Evolutionary conservation across 2,888 invertebrate genomes (phyloP).

Genomic region (Phrixothrix hirtus): DNA sequence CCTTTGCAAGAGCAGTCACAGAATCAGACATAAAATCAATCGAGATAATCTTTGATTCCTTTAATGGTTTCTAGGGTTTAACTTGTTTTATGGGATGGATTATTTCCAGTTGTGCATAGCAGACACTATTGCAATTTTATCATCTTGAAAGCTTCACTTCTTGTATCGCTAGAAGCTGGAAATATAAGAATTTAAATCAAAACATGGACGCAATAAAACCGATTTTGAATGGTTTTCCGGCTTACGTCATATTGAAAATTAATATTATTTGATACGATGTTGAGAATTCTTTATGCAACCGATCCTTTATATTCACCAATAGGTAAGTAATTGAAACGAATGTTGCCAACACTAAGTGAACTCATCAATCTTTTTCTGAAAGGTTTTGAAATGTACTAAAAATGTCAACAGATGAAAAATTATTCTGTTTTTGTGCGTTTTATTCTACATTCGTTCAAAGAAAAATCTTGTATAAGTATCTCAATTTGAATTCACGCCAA

Average conservation of each 20-base stretch:
- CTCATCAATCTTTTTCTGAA: slow-evolving; percentile 33
- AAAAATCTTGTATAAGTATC: slow-evolving; percentile 30
- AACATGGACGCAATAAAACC: slow-evolving; percentile 6
- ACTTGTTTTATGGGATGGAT: slow-evolving; percentile 34
- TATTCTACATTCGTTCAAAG: slow-evolving; percentile 32
- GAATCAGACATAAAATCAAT: slow-evolving; percentile 51
- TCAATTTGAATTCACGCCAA: no score
- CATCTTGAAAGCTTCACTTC: no score
- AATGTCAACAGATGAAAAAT: slow-evolving; percentile 41
- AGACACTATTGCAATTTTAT: slow-evolving; percentile 18
- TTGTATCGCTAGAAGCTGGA: no score
- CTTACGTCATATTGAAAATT: background rate
- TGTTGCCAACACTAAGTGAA: slow-evolving; percentile 21
- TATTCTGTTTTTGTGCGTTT: slow-evolving; percentile 37
- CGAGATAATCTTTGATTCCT: slow-evolving; percentile 52
- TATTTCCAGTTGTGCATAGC: slow-evolving; percentile 25
- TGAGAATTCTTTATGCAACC: slow-evolving; percentile 12
- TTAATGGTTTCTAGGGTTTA: slow-evolving; percentile 48
- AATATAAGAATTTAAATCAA: slow-evolving; percentile 6
- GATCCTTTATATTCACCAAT: slow-evolving; percentile 17
- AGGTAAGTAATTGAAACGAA: slow-evolving; percentile 29
- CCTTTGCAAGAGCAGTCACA: slow-evolving; percentile 35
- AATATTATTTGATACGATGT: slow-evolving; percentile 3
- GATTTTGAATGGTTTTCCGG: slow-evolving; percentile 1
- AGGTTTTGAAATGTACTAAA: slow-evolving; percentile 33